These are phyloP conservation scores for Buathra laborator DNA, from an alignment of 2,888 invertebrate genomes.

Conservation along the genomic window DNA sequence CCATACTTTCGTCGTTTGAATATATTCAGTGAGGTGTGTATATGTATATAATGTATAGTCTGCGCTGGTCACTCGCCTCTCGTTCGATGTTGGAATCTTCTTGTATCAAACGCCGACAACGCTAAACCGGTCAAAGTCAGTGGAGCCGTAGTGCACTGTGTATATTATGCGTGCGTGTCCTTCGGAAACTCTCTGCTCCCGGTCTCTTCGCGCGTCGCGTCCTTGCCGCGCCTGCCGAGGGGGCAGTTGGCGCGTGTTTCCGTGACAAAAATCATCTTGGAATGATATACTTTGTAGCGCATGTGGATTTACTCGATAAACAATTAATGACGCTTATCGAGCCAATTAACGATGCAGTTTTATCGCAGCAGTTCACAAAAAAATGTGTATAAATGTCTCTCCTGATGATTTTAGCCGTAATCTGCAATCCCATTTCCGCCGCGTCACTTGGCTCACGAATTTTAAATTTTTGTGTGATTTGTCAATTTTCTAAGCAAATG, in stretches of 20 bases:
- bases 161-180: constrained; percentile 53
- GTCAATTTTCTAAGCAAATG: too few relatives aligned
- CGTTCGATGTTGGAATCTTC: constrained; percentile 46
- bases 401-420: too few relatives aligned
- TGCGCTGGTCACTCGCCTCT: constrained; percentile 41
- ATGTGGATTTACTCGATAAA: not conserved
- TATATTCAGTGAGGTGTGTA: not conserved
- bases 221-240: constrained; percentile 47
- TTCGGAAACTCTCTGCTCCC: constrained; percentile 53
- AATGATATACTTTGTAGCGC: not conserved
- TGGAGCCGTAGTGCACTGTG: constrained; percentile 20
- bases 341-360: too few relatives aligned
- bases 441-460: too few relatives aligned
- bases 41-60: too few relatives aligned
- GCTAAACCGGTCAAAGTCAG: constrained; percentile 70
- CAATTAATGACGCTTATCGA: not conserved
- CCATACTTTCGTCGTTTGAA: not conserved
- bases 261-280: constrained; percentile 2
- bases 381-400: too few relatives aligned
- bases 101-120: constrained; percentile 57
- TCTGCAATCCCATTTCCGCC: too few relatives aligned
- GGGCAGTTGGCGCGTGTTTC: constrained; percentile 27
- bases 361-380: too few relatives aligned
- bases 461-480: too few relatives aligned
- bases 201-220: constrained; percentile 47